Evolutionary conservation across 2,888 invertebrate genomes (phyloP).

Genomic region (Coelopa pilipes): DNA sequence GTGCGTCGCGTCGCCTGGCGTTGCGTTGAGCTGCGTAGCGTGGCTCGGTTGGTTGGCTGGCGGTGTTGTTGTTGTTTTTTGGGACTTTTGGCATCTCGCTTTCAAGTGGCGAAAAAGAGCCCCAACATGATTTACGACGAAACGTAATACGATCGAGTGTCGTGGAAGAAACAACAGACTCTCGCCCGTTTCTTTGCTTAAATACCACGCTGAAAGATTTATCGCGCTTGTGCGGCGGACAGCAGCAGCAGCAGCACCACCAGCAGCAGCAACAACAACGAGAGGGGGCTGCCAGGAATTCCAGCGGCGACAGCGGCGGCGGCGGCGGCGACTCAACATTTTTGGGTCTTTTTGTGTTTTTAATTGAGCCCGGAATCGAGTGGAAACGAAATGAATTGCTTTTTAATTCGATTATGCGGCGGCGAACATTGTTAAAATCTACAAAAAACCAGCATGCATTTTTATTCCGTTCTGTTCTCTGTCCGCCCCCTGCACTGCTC

Average conservation of each 20-base stretch:
- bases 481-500: no score
- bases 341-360: constrained; percentile 16
- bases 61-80: constrained; percentile 9
- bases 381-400: constrained; percentile 55
- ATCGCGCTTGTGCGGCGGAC: constrained; percentile 53
- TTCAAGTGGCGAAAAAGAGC: constrained; percentile 23
- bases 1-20: no score
- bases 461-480: not conserved
- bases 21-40: no score
- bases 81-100: constrained; percentile 17
- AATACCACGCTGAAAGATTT: constrained; percentile 66
- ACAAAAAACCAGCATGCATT: not conserved
- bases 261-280: constrained; percentile 18
- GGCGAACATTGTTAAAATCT: constrained; percentile 26
- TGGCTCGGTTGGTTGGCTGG: no score
- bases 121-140: constrained; percentile 33
- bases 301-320: no score
- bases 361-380: constrained; percentile 5
- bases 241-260: constrained; percentile 44
- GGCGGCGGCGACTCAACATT: constrained; percentile 4
- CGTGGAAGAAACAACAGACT: constrained; percentile 11
- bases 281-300: constrained; percentile 1
- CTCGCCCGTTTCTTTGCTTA: constrained; percentile 44
- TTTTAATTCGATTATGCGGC: constrained; percentile 62
- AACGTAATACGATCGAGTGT: constrained; percentile 29